Conservation (phyloP, 1,140 invertebrate species). For the Pollicipes pollicipes region DNA sequence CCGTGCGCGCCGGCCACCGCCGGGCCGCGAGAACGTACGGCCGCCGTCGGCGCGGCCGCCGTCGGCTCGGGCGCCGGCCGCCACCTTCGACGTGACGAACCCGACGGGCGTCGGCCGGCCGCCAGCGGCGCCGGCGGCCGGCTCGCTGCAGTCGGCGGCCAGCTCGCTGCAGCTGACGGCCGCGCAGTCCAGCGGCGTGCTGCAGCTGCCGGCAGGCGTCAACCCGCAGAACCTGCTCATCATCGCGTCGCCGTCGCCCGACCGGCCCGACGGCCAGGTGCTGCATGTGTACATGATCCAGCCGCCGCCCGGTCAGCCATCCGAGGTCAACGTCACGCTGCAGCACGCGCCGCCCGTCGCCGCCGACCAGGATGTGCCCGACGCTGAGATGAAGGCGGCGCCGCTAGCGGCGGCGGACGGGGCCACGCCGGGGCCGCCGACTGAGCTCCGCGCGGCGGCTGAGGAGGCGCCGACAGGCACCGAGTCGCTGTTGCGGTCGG, state of each 20-base stretch:
- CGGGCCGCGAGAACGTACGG: background rate
- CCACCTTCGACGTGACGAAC: background rate
- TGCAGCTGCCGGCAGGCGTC: background rate
- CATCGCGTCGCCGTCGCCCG: background rate
- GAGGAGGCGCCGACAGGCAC: too few relatives aligned
- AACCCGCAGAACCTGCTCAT: conserved; percentile 1
- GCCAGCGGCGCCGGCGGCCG: too few relatives aligned
- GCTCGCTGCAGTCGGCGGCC: background rate
- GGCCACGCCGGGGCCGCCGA: too few relatives aligned
- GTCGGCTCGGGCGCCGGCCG: too few relatives aligned
- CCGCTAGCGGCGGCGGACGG: too few relatives aligned
- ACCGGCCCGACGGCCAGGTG: background rate
- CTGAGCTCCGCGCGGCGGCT: too few relatives aligned
- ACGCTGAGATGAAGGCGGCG: too few relatives aligned
- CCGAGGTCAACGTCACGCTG: background rate
- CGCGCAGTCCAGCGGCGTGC: background rate
- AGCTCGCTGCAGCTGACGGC: background rate
- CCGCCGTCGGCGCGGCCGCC: too few relatives aligned
- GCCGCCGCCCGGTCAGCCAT: background rate
- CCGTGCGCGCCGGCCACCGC: too few relatives aligned
- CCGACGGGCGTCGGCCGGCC: background rate
- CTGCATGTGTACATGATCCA: background rate
- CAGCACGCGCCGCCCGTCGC: background rate
- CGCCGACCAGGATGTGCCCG: too few relatives aligned
- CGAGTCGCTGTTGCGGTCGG: too few relatives aligned